Percentiles rank a stretch among this genome's conserved stretches.
phyloP scores from a whole-genome alignment of 2,113 vertebrate species.

The Puntigrus tetrazona region DNA sequence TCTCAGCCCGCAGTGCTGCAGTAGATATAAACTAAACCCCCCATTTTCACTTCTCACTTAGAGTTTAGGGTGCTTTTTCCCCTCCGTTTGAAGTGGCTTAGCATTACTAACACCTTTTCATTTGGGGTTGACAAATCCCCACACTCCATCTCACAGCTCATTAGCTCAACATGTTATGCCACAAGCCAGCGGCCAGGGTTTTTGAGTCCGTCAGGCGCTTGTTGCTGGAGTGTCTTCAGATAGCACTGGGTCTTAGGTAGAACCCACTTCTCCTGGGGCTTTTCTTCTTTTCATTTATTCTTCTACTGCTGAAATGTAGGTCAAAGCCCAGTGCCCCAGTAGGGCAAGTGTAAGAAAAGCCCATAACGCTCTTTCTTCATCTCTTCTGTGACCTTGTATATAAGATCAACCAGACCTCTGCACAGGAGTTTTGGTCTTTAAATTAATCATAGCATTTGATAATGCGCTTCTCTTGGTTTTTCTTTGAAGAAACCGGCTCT shows the following conservation, averaged over 20 bases:
- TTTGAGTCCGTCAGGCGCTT: background rate
- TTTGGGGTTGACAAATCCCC: slow-evolving; percentile 26
- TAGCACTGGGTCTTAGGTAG: background rate
- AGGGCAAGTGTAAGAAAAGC: slow-evolving; percentile 16
- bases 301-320: slow-evolving; percentile 42
- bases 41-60: slow-evolving; percentile 2
- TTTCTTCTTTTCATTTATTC: background rate
- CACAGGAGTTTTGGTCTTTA: slow-evolving; percentile 59
- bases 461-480: slow-evolving; percentile 33
- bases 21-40: slow-evolving; percentile 14
- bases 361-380: background rate
- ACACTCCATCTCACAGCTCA: slow-evolving; percentile 9
- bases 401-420: slow-evolving; percentile 36
- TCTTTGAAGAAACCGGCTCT: slow-evolving; percentile 20
- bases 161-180: slow-evolving; percentile 23
- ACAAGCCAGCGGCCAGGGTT: background rate
- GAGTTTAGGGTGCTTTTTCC: background rate
- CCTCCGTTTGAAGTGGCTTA: background rate
- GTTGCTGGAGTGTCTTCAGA: background rate
- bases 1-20: background rate
- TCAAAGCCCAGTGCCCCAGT: slow-evolving; percentile 29
- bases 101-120: slow-evolving; percentile 8
- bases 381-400: background rate
- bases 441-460: slow-evolving; percentile 63
- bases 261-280: background rate